Conservation (phyloP, 2,797 vertebrate species). For the Sebastes hubbsi region DNA sequence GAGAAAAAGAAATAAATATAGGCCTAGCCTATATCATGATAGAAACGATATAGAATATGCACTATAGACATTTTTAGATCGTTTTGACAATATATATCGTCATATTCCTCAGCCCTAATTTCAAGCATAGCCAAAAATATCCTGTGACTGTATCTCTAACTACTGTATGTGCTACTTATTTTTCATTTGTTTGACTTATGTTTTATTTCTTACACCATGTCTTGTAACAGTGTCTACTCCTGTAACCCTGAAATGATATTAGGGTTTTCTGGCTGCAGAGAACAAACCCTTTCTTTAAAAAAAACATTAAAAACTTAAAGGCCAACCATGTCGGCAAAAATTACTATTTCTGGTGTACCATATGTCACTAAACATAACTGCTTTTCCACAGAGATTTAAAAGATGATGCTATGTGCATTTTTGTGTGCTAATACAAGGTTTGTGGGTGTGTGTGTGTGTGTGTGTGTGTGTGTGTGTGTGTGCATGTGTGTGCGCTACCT, state of each 20-base stretch:
- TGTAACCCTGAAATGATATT: neutral
- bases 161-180: neutral
- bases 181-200: neutral
- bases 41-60: too few relatives aligned
- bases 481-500: slow-evolving; percentile 74
- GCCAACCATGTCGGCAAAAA: neutral
- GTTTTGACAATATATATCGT: too few relatives aligned
- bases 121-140: neutral
- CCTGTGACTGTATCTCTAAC: neutral
- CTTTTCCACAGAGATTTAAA: neutral
- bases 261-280: neutral
- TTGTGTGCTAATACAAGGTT: neutral
- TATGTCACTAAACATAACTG: neutral
- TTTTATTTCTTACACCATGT: neutral
- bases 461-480: slow-evolving; percentile 1
- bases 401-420: neutral
- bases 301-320: neutral
- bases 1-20: too few relatives aligned
- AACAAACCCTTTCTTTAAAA: neutral
- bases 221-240: neutral
- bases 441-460: neutral
- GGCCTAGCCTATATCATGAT: too few relatives aligned
- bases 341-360: neutral
- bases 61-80: too few relatives aligned
- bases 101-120: neutral